Evolutionary conservation across 2,113 vertebrate genomes (phyloP).

Genomic region (Tylochromis polylepis): DNA sequence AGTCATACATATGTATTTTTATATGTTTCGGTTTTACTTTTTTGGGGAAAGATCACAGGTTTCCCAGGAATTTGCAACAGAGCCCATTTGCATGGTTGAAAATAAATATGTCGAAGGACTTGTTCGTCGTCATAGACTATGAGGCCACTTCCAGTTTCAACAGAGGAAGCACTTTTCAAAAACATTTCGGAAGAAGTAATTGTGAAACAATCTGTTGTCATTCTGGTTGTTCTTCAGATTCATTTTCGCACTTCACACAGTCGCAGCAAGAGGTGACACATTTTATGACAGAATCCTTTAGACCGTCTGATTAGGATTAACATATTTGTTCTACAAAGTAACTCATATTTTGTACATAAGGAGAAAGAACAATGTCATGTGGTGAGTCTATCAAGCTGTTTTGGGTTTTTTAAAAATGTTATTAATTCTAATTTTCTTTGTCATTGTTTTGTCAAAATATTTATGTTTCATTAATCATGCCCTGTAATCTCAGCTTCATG

Average conservation of each 20-base stretch:
- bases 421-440: background rate
- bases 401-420: background rate
- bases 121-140: background rate
- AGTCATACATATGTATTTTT: background rate
- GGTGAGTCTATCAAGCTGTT: background rate
- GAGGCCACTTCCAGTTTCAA: background rate
- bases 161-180: slow-evolving; percentile 16
- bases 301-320: background rate
- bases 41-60: background rate
- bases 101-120: slow-evolving; percentile 9
- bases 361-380: background rate
- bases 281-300: background rate
- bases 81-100: background rate
- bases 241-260: background rate
- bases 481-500: background rate
- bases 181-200: background rate
- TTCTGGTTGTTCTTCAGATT: background rate
- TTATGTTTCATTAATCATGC: background rate
- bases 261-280: background rate
- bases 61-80: background rate
- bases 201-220: slow-evolving; percentile 24
- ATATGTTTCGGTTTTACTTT: background rate
- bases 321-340: background rate
- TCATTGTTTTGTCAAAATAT: background rate
- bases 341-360: background rate